phyloP scores from a whole-genome alignment of 2,888 invertebrate genomes.

The Ceratothoa steindachneri region DNA sequence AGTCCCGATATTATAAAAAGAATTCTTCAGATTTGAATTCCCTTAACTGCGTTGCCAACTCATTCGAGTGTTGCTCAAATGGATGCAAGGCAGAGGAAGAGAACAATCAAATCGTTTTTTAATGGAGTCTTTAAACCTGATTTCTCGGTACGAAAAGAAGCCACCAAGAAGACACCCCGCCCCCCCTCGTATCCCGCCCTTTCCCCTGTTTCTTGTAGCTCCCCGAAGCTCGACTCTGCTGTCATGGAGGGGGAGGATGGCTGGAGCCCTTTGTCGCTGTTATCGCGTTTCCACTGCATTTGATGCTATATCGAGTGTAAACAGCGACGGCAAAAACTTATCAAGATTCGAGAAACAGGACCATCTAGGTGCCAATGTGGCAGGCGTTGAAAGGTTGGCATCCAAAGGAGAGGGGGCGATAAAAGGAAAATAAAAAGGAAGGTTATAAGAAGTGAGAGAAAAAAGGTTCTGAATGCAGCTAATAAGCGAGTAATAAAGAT shows the following conservation, averaged over 20 bases:
- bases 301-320: neutral
- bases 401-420: neutral
- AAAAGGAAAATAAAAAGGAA: neutral
- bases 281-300: neutral
- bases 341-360: neutral
- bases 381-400: neutral
- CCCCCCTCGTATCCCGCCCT: no score
- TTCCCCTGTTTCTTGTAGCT: no score
- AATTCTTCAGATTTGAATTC: neutral
- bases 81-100: no score
- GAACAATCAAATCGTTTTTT: no score
- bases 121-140: no score
- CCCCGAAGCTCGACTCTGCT: no score
- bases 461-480: neutral
- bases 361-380: neutral
- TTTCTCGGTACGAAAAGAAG: no score
- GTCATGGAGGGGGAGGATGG: neutral
- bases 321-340: neutral
- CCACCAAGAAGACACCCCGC: no score
- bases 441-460: neutral
- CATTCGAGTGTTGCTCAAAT: no score
- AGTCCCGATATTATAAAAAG: neutral
- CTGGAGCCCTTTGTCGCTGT: neutral
- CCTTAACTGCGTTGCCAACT: neutral
- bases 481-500: neutral